These are phyloP conservation scores for Rhopalosiphum maidis DNA, from an alignment of 1,140 invertebrate species.

Conservation along the genomic window DNA sequence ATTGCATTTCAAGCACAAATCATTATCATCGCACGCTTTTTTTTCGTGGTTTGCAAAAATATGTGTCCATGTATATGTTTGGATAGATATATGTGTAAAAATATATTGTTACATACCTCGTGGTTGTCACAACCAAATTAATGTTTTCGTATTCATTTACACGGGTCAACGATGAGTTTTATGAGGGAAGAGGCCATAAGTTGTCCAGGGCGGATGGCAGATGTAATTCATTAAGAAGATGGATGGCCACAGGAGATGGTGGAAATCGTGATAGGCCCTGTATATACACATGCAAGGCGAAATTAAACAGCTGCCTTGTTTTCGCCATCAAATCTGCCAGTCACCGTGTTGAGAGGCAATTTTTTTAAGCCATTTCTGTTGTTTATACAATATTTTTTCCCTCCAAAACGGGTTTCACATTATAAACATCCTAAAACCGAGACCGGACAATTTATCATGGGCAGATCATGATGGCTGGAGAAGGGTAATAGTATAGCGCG, in stretches of 20 bases:
- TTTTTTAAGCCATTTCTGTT: slow-evolving; percentile 22
- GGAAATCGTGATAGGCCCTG: not conserved
- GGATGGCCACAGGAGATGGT: not conserved
- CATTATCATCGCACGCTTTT: not conserved
- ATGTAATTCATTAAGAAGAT: slow-evolving; percentile 48
- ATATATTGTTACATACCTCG: not conserved
- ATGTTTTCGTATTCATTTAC: slow-evolving; percentile 8
- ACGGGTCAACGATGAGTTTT: not conserved
- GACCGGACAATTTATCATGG: slow-evolving; percentile 33
- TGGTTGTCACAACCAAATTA: not conserved
- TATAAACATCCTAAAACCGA: slow-evolving; percentile 22
- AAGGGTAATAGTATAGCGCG: not conserved
- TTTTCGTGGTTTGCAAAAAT: not conserved
- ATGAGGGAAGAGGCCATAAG: slow-evolving; percentile 3
- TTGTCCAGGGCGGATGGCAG: slow-evolving; percentile 20
- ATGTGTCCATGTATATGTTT: not conserved
- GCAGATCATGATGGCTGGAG: not conserved
- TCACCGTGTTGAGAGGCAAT: not conserved
- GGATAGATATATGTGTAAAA: not conserved
- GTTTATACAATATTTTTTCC: slow-evolving; percentile 36
- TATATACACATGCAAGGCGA: not conserved
- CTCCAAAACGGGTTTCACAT: slow-evolving; percentile 1
- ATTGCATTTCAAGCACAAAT: not conserved
- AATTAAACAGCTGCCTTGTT: slow-evolving; percentile 43
- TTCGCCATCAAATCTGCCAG: slow-evolving; percentile 36